A percentile compares a stretch with the other conserved stretches of the same genome.
Conservation (phyloP, 2,113 vertebrate species). For the Bubo scandiacus region DNA sequence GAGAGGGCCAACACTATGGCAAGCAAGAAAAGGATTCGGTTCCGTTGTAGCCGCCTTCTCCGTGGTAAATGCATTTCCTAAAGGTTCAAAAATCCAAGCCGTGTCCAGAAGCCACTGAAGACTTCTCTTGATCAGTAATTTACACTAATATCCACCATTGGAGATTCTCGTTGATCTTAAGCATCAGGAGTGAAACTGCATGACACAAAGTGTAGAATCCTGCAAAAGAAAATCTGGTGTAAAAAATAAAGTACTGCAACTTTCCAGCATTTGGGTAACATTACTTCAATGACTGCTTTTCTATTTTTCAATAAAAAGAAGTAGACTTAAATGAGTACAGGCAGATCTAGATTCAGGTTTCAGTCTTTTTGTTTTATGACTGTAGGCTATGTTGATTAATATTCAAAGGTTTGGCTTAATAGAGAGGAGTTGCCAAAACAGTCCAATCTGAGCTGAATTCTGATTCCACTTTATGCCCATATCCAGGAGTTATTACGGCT, state of each 20-base stretch:
- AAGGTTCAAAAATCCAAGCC: neutral
- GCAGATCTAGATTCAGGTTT: neutral
- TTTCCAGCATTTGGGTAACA: neutral
- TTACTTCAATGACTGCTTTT: neutral
- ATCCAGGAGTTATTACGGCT: neutral
- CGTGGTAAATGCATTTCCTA: conserved; percentile 77
- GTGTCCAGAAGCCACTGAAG: conserved; percentile 7
- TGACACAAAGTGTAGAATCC: neutral
- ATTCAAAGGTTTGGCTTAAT: neutral
- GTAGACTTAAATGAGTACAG: neutral
- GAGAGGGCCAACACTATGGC: conserved; percentile 79
- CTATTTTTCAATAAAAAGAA: neutral
- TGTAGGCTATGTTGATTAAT: neutral
- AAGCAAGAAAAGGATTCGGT: conserved; percentile 83
- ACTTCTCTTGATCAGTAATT: conserved; percentile 18
- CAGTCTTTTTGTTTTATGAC: neutral
- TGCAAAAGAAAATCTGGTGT: conserved; percentile 18
- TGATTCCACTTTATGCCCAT: neutral
- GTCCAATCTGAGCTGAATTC: neutral
- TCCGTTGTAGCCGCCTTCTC: conserved; percentile 80
- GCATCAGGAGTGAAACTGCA: neutral
- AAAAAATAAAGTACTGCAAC: neutral
- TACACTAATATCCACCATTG: conserved; percentile 6
- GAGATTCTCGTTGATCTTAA: neutral
- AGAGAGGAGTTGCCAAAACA: neutral